Base-by-base conservation (phyloP, 2,888 invertebrate species). In the Timandra comae region DNA sequence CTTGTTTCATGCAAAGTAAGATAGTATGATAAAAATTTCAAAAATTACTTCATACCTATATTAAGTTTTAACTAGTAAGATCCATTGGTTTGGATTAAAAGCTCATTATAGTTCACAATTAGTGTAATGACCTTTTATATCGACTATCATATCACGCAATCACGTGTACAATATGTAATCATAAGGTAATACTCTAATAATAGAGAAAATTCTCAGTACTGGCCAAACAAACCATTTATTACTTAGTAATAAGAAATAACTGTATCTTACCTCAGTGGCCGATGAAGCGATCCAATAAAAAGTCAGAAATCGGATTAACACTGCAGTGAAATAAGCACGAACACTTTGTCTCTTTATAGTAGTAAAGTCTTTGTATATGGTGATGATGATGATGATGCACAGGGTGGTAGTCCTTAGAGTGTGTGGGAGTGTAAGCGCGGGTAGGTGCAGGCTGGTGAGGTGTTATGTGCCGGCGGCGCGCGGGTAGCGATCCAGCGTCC, bases 311-410 rank as follows among this genome's bases (percentile, higher is more conserved):
- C 68, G 69, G 72, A 73, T 74, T 70, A 80, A 75, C 81, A 82
- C 80, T 81, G 67, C 67, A 73, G 75, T 74, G 78, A 69, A 72
- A 64, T 67, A 76, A 75, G 70, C 81, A 84, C 84, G 78, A 78
- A 68, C 84, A 84, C 84, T 82, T 71, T 48, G 81, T 77, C 78
- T 73, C 55, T 74, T 63, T 43, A 52, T 58, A 49, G 57, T 63
- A 61, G 54, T 72, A 69, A 64, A 63, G 78, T 75, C 63, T 16
- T 16, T 16, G 16, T 16, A 5, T 16, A 6, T 5, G 52, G 46
- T 63, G 43, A 64, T 68, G 66, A 67, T 52, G 57, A 49, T 52
- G 34, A 37, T 53, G 56, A 54, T 56, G 58, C 71, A 76, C 74
- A 68, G 49, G 49, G 52, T 52, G 52, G 46, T 43, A 56, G 61